phyloP scores from a whole-genome alignment of 2,888 invertebrate species.

The Pasiphila rectangulata region DNA sequence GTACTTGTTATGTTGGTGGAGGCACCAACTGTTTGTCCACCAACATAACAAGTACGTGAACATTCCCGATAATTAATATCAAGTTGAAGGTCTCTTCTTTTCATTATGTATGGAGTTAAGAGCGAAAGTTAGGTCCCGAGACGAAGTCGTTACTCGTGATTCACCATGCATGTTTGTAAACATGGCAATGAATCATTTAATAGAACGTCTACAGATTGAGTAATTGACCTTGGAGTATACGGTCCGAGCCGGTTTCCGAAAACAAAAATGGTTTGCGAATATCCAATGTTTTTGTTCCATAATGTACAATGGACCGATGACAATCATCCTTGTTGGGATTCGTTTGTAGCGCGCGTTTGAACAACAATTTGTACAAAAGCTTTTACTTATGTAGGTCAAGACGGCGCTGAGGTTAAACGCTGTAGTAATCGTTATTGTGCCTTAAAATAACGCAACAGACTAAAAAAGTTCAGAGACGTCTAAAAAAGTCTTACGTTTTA shows the following conservation, averaged over 20 bases:
- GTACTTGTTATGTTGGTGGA: too few species aligned
- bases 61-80: too few species aligned
- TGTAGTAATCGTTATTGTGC: too few species aligned
- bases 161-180: background rate
- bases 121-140: background rate
- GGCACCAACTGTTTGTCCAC: too few species aligned
- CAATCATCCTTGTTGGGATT: conserved; percentile 5
- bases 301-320: conserved; percentile 40
- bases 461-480: too few species aligned
- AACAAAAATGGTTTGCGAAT: background rate
- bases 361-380: background rate
- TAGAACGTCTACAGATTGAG: background rate
- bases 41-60: too few species aligned
- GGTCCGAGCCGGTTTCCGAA: conserved; percentile 16
- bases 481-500: too few species aligned
- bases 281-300: conserved; percentile 23
- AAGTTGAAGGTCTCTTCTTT: too few species aligned
- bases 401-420: conserved; percentile 2
- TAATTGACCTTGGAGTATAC: conserved; percentile 6
- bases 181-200: background rate
- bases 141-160: background rate
- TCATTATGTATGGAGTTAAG: too few species aligned
- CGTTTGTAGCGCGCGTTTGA: background rate
- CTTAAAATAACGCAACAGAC: too few species aligned
- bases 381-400: conserved; percentile 18